These are phyloP conservation scores for Phortica magna DNA, from an alignment of 2,888 invertebrate genomes.

Conservation along the genomic window DNA sequence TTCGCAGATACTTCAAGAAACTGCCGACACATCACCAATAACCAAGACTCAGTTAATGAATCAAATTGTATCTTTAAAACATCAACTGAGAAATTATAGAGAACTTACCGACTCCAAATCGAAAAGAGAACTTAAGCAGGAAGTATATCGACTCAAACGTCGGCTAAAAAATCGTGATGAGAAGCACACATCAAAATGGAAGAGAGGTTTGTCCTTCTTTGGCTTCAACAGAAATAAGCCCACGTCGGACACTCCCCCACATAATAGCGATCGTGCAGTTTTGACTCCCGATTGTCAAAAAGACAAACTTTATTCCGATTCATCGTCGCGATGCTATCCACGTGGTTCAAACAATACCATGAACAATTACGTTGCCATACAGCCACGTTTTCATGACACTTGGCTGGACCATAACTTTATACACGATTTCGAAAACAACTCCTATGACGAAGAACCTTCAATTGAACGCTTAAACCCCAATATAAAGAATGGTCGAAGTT, in stretches of 20 bases:
- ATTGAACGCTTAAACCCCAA: too few species aligned
- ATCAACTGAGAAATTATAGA: not conserved
- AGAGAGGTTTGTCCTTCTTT: not conserved
- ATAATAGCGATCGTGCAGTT: conserved; percentile 3
- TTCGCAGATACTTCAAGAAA: not conserved
- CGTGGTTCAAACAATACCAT: not conserved
- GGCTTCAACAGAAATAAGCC: not conserved
- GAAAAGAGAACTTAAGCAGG: not conserved
- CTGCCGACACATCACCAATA: not conserved
- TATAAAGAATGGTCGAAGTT: too few species aligned
- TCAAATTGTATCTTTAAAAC: not conserved
- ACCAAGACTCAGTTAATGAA: not conserved
- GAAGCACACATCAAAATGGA: not conserved
- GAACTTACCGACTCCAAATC: not conserved
- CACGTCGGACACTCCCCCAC: not conserved
- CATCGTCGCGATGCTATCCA: not conserved
- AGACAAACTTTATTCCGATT: not conserved
- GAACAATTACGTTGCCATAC: not conserved
- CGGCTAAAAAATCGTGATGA: not conserved
- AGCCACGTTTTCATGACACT: not conserved
- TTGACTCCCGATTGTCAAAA: not conserved
- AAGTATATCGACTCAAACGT: not conserved
- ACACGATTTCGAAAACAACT: too few species aligned
- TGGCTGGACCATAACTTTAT: not conserved
- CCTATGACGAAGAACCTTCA: too few species aligned